Evolutionary conservation across 2,113 vertebrate genomes (phyloP).

Genomic region (Vulpes ferrilata): DNA sequence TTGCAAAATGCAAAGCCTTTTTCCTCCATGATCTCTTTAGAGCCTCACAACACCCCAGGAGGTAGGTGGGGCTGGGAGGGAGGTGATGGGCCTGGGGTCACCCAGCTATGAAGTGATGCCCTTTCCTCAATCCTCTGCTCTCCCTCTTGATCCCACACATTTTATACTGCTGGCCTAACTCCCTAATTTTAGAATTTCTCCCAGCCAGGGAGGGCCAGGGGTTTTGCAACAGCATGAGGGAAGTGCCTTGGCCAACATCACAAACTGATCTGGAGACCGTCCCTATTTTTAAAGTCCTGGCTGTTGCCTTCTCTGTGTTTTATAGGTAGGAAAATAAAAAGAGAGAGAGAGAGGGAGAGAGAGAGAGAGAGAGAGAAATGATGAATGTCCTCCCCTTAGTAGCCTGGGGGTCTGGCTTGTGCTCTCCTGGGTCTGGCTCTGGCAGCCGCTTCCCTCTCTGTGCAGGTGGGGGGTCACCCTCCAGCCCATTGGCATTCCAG

Average conservation of each 20-base stretch:
- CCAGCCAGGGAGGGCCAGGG: fast-evolving
- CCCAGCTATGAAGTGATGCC: neutral
- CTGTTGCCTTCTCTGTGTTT: neutral
- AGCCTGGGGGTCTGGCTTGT: neutral
- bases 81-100: fast-evolving
- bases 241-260: neutral
- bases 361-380: neutral
- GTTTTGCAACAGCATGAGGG: neutral
- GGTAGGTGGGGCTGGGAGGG: neutral
- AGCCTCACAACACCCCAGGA: neutral
- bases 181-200: neutral
- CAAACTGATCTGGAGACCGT: neutral
- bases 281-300: neutral
- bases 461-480: fast-evolving
- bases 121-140: neutral
- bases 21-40: too few relatives aligned
- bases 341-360: neutral
- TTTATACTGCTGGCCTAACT: neutral
- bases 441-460: neutral
- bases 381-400: fast-evolving
- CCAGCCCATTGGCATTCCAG: fast-evolving
- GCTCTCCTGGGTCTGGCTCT: neutral
- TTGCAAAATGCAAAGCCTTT: neutral
- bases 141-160: fast-evolving
- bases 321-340: neutral